Conservation (phyloP, 2,888 invertebrate genomes). For the Ditylenchus weischeri region DNA sequence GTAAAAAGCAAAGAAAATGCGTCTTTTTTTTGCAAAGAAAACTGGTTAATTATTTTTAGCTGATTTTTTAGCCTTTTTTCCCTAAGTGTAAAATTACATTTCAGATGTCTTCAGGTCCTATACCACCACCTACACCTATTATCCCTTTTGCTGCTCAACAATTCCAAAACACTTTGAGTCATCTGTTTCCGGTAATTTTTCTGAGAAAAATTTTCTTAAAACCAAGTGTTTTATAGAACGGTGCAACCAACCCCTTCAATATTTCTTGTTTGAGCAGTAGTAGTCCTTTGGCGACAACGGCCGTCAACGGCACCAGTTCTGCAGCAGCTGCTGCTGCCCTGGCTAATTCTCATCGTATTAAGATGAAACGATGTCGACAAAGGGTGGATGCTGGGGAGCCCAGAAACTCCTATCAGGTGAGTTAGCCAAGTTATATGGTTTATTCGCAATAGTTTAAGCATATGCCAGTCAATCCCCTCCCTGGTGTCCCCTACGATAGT, state of each 20-base stretch:
- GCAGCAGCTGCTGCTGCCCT: not conserved
- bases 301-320: not conserved
- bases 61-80: not conserved
- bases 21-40: no score
- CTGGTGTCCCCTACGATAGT: no score
- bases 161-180: constrained; percentile 10
- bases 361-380: constrained; percentile 84
- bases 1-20: no score
- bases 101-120: constrained; percentile 10
- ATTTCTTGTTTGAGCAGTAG: constrained; percentile 9
- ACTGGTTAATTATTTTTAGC: no score
- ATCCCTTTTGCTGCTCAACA: constrained; percentile 11
- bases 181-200: constrained; percentile 8
- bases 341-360: constrained; percentile 47
- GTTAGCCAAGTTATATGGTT: not conserved
- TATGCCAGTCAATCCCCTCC: no score
- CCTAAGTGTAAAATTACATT: not conserved
- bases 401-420: constrained; percentile 76
- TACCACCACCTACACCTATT: not conserved
- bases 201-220: no score
- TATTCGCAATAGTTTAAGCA: not conserved
- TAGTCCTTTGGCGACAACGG: not conserved
- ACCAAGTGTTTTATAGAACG: not conserved
- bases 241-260: constrained; percentile 11
- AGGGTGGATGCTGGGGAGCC: constrained; percentile 89